Percentiles rank a stretch among this genome's conserved stretches.
phyloP scores from a whole-genome alignment of 2,797 vertebrate species.

The Alcedo quadribrachys region DNA sequence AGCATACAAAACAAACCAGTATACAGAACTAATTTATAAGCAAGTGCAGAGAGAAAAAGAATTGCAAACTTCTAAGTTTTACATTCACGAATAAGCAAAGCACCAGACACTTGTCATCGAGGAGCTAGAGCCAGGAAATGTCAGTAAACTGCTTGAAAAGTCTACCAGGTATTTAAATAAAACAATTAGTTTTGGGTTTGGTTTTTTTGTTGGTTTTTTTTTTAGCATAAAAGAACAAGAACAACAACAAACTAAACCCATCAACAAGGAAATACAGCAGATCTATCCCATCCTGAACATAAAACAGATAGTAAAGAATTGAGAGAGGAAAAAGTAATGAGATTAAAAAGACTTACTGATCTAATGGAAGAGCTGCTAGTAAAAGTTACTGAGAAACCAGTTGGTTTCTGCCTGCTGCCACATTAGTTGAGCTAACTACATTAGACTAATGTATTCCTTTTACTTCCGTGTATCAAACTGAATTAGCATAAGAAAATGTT shows the following conservation, averaged over 20 bases:
- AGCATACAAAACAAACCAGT: not conserved
- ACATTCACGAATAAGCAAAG: not conserved
- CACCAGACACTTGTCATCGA: not conserved
- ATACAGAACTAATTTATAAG: not conserved
- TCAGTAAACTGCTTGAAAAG: not conserved
- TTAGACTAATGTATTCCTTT: constrained; percentile 57
- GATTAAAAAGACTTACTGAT: constrained; percentile 33
- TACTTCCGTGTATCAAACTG: not conserved
- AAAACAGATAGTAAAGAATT: not conserved
- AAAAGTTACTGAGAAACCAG: constrained; percentile 65
- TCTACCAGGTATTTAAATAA: not conserved
- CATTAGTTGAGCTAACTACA: constrained; percentile 42
- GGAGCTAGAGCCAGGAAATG: not conserved
- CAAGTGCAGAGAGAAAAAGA: not conserved
- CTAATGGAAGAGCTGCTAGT: constrained; percentile 50
- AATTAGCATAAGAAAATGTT: constrained; percentile 59
- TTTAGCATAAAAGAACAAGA: not conserved
- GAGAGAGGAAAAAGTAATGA: not conserved
- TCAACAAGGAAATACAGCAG: not conserved
- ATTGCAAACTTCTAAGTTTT: not conserved
- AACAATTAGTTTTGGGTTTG: not conserved
- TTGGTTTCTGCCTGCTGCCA: constrained; percentile 43
- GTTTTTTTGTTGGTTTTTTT: not conserved
- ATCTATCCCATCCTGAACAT: not conserved
- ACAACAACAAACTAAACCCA: not conserved